phyloP scores from a whole-genome alignment of 1,140 invertebrate genomes.

The Papilio polyxenes region DNA sequence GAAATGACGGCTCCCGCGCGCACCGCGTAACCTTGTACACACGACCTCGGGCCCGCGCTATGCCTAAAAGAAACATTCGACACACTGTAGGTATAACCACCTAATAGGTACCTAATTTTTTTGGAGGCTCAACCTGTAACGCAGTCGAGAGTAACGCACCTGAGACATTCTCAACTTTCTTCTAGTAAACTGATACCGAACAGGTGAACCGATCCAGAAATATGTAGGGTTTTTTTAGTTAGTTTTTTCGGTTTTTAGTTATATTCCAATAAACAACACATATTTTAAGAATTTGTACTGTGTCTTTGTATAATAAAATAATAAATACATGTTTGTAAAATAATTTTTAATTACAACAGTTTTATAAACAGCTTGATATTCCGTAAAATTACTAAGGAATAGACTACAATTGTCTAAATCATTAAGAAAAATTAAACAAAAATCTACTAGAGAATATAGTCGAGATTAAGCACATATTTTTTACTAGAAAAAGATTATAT shows the following conservation, averaged over 20 bases:
- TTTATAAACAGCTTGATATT: no score
- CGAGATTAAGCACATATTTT: no score
- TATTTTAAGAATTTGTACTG: no score
- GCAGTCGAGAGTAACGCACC: neutral
- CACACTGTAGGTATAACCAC: constrained; percentile 47
- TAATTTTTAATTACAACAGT: no score
- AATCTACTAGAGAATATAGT: no score
- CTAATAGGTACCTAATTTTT: constrained; percentile 47
- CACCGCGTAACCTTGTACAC: constrained; percentile 56
- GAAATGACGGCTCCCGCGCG: constrained; percentile 57
- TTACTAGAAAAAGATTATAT: no score
- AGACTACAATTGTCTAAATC: no score
- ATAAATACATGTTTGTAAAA: no score
- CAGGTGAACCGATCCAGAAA: neutral
- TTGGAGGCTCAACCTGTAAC: constrained; percentile 29
- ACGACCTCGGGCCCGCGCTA: constrained; percentile 56
- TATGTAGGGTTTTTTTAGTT: neutral
- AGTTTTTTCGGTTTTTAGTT: neutral
- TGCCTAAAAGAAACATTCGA: constrained; percentile 60
- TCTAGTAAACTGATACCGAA: neutral
- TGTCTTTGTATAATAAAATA: no score
- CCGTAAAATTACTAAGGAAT: no score
- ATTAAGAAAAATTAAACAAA: no score
- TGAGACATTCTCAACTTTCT: constrained; percentile 16
- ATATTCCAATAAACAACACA: neutral